Percentiles rank a stretch among this genome's conserved stretches.
phyloP scores from a whole-genome alignment of 2,113 vertebrate species.

The Patagioenas fasciata region DNA sequence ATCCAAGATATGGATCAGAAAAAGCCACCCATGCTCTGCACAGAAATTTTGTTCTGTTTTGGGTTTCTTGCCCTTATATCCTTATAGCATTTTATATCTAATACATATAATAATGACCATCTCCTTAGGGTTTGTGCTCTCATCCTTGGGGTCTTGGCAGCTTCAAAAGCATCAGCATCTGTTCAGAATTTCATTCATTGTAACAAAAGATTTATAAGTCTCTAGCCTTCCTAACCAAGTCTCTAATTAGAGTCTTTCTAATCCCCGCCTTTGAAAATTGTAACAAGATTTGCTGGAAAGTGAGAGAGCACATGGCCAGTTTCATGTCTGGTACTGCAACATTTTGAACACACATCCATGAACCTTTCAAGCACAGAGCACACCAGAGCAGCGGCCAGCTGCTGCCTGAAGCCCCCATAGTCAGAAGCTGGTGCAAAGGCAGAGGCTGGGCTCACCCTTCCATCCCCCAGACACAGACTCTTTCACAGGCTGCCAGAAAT shows the following conservation, averaged over 20 bases:
- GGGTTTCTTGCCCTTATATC: neutral
- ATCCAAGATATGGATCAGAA: neutral
- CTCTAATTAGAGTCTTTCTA: conserved; percentile 36
- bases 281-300: conserved; percentile 7
- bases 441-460: neutral
- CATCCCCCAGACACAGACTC: neutral
- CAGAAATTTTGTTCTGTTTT: neutral
- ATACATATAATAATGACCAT: neutral
- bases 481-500: conserved; percentile 39
- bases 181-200: conserved; percentile 26
- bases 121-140: neutral
- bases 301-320: neutral
- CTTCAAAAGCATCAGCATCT: conserved; percentile 39
- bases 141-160: conserved; percentile 5
- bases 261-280: conserved; percentile 13
- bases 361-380: neutral
- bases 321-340: neutral
- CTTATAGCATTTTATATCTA: neutral
- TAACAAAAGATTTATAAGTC: conserved; percentile 32
- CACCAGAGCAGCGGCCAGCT: neutral
- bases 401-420: neutral
- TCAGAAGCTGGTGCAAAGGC: neutral
- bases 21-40: neutral
- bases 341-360: neutral
- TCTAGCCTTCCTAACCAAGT: neutral